phyloP scores from a whole-genome alignment of 2,113 vertebrate genomes.

The Microtus montanus region DNA sequence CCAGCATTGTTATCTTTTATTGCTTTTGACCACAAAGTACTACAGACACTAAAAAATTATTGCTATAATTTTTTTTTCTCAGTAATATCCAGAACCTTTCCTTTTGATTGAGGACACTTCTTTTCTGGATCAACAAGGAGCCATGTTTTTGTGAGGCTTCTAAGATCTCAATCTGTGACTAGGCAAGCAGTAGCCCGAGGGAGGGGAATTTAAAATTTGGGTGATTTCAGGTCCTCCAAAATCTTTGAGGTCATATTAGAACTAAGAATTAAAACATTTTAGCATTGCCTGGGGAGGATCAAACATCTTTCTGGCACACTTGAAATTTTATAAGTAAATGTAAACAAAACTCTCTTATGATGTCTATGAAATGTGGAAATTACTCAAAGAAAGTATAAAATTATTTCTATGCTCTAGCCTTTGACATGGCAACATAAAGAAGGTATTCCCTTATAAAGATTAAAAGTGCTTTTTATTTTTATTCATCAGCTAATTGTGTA shows the following conservation, averaged over 20 bases:
- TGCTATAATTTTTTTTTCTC: neutral
- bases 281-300: neutral
- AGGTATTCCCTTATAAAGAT: neutral
- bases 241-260: neutral
- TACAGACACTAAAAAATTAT: neutral
- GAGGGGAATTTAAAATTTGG: neutral
- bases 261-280: neutral
- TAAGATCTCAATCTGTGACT: neutral
- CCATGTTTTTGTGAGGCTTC: neutral
- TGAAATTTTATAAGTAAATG: neutral
- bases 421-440: slow-evolving; percentile 6
- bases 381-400: slow-evolving; percentile 17
- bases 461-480: neutral
- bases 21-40: neutral
- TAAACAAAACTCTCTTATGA: neutral
- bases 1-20: neutral
- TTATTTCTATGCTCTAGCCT: neutral
- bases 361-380: neutral
- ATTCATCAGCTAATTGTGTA: neutral
- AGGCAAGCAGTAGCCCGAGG: neutral
- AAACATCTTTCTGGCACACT: neutral
- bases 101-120: neutral
- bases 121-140: neutral
- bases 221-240: neutral
- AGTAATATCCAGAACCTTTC: neutral